Percentiles rank a stretch among this genome's conserved stretches.
Evolutionary conservation across 1,140 invertebrate species (phyloP).

Genomic region (Leguminivora glycinivorella): DNA sequence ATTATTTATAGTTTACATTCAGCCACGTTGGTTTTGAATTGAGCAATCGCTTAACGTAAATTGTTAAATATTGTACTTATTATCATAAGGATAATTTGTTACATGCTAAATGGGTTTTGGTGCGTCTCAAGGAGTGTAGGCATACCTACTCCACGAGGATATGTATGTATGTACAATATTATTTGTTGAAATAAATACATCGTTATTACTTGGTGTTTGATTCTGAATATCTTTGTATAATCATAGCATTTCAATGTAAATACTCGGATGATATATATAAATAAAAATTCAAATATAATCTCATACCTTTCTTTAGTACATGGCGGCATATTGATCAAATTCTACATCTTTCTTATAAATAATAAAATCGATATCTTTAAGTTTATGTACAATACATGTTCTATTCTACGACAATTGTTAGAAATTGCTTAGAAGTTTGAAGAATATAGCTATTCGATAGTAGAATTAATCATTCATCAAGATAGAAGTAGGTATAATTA

Average conservation of each 20-base stretch:
- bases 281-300: slow-evolving; percentile 23
- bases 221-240: slow-evolving; percentile 10
- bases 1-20: slow-evolving; percentile 5
- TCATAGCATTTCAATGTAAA: slow-evolving; percentile 17
- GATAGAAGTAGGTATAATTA: slow-evolving; percentile 34
- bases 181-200: slow-evolving; percentile 28
- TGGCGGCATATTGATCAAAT: slow-evolving; percentile 37
- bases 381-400: slow-evolving; percentile 71
- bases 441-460: slow-evolving; percentile 33
- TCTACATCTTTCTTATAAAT: slow-evolving; percentile 58
- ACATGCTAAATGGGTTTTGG: slow-evolving; percentile 30
- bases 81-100: slow-evolving; percentile 61
- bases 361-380: slow-evolving; percentile 68
- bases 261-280: slow-evolving; percentile 15
- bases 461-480: slow-evolving; percentile 13
- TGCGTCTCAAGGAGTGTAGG: not conserved
- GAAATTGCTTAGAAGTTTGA: slow-evolving; percentile 46
- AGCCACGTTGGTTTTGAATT: slow-evolving; percentile 44
- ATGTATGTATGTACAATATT: slow-evolving; percentile 12
- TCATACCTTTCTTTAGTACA: slow-evolving; percentile 32
- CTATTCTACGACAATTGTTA: slow-evolving; percentile 71
- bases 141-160: not conserved
- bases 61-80: slow-evolving; percentile 67
- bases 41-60: slow-evolving; percentile 74
- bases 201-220: slow-evolving; percentile 17